Percentiles rank a stretch among this genome's conserved stretches.
These are phyloP conservation scores for Oligia fasciuncula DNA, from an alignment of 2,888 invertebrate genomes.

Conservation along the genomic window DNA sequence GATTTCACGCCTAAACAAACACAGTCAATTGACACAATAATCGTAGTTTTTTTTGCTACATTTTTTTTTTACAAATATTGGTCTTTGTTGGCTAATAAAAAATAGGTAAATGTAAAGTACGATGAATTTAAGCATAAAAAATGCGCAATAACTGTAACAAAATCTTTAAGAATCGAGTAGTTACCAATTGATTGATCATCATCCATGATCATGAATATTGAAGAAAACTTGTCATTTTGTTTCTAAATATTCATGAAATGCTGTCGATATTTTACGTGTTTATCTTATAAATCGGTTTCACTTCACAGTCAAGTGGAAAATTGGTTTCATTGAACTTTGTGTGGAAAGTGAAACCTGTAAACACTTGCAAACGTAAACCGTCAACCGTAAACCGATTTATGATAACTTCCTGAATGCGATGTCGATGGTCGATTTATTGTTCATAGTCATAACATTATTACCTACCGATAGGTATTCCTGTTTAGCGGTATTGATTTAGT, in stretches of 20 bases:
- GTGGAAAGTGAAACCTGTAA: slow-evolving; percentile 71
- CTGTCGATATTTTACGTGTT: slow-evolving; percentile 26
- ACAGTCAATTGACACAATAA: slow-evolving; percentile 47
- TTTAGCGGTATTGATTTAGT: slow-evolving; percentile 27
- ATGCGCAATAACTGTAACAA: background rate
- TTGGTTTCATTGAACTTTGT: slow-evolving; percentile 79
- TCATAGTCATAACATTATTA: slow-evolving; percentile 37
- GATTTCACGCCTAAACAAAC: slow-evolving; percentile 53
- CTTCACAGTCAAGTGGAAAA: slow-evolving; percentile 73
- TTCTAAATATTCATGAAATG: slow-evolving; percentile 33
- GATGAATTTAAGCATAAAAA: slow-evolving; percentile 2
- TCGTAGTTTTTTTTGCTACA: slow-evolving; percentile 13
- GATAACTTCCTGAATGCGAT: slow-evolving; percentile 67
- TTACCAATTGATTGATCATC: background rate
- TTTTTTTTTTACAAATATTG: slow-evolving; percentile 34
- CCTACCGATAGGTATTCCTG: slow-evolving; percentile 41
- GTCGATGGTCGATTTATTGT: slow-evolving; percentile 55
- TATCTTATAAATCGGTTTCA: slow-evolving; percentile 58
- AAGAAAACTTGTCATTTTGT: slow-evolving; percentile 13
- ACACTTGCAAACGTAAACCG: slow-evolving; percentile 67
- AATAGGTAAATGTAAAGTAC: slow-evolving; percentile 4
- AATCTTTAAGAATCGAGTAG: slow-evolving; percentile 5
- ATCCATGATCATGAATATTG: slow-evolving; percentile 32
- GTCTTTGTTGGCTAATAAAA: slow-evolving; percentile 23
- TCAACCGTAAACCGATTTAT: slow-evolving; percentile 68